phyloP scores from a whole-genome alignment of 1,140 invertebrate genomes.

The Pantala flavescens region DNA sequence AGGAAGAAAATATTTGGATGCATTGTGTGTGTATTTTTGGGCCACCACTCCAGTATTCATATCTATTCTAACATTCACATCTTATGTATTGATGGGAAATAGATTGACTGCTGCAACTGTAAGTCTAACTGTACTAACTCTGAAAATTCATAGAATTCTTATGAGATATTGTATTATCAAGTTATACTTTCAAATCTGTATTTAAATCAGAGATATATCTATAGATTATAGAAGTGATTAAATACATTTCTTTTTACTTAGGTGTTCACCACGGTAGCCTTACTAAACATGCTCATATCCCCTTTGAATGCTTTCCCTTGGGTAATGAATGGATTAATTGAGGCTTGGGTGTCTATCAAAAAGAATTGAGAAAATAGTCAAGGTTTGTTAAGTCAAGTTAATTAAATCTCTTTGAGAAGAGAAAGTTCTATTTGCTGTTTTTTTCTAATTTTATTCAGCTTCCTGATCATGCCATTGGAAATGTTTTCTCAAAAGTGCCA shows the following conservation, averaged over 20 bases:
- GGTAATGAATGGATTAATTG: conserved; percentile 93
- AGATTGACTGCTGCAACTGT: conserved; percentile 75
- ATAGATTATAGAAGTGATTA: no score
- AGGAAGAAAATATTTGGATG: conserved; percentile 91
- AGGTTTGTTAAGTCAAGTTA: not conserved
- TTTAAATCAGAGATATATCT: no score
- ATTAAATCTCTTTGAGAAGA: not conserved
- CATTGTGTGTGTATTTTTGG: conserved; percentile 98
- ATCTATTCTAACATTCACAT: conserved; percentile 80
- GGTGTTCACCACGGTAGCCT: conserved; percentile 86
- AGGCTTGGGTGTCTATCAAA: conserved; percentile 82
- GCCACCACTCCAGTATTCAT: conserved; percentile 96
- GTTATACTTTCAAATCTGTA: conserved; percentile 1
- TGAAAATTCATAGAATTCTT: not conserved
- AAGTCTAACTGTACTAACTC: conserved; percentile 24
- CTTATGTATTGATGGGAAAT: conserved; percentile 76
- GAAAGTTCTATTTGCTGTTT: conserved; percentile 18
- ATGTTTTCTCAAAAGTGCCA: conserved; percentile 34
- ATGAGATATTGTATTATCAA: not conserved
- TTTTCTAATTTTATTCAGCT: conserved; percentile 43
- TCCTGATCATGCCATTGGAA: conserved; percentile 47
- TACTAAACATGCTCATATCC: conserved; percentile 91
- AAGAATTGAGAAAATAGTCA: conserved; percentile 62
- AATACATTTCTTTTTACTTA: conserved; percentile 27
- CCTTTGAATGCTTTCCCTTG: conserved; percentile 97